Base-by-base conservation (phyloP, 2,113 vertebrate species). In the Gallinago jamesoni region DNA sequence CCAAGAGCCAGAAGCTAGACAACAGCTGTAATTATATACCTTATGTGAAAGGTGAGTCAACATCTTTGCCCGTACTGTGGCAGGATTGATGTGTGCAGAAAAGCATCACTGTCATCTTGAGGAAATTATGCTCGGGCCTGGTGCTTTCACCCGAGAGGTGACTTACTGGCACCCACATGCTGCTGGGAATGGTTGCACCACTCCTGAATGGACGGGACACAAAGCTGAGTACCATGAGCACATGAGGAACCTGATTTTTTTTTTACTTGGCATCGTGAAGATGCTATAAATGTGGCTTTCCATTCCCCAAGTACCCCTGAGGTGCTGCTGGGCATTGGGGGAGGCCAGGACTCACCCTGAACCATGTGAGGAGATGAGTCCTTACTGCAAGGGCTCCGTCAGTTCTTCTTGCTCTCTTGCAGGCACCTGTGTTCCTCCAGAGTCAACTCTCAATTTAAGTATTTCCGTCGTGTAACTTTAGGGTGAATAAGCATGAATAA, bases 331-430 rank as follows among this genome's bases (percentile, higher is more conserved):
- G 1, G 30, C 16, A 39, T 3, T 43, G 9, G 18, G 15, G 23
- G 14, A 72, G 22, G 24, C 13, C 23, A 57, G 39, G 45, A 10
- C 22, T 56, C 19, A 2, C 21, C 47, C 55, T 16, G 6, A 27
- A 0, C 6, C 2, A 3, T 1, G 0, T 0, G 3, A 66, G n/a
- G 14, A 41, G 41, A 24, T 37, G n/a, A 39, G 7, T 30, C 31
- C 23, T 50, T 41, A 2, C 0, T 2, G 14, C 0, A 0, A 12
- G 37, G 67, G 30, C 2, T 20, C 6, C 1, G 0, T 28, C 8
- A 0, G 10, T 30, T 35, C 35, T 33, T n/a, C n/a, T 24, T 8
- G 24, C 33, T 63, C 30, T 33, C 31, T 18, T 45, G 19, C 21
- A 39, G 53, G 23, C 23, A 14, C 24, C 35, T 10, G 14, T n/a